These are phyloP conservation scores for Centruroides sculpturatus DNA, from an alignment of 1,140 invertebrate species.

Conservation along the genomic window DNA sequence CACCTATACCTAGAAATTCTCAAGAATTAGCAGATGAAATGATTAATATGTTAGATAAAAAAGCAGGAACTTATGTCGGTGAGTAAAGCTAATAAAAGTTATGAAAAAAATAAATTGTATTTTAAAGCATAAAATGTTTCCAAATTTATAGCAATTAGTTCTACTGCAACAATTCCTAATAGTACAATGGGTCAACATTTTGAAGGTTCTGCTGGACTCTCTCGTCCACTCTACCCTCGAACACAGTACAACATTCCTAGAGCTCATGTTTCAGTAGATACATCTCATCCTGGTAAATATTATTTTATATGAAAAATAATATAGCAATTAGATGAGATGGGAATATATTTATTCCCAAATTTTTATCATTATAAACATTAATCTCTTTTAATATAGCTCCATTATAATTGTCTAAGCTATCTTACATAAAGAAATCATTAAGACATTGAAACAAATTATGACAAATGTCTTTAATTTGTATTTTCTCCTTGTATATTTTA, in stretches of 20 bases:
- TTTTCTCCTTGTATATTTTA: background rate
- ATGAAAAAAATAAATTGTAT: background rate
- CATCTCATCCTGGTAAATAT: slow-evolving; percentile 25
- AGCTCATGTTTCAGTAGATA: slow-evolving; percentile 56
- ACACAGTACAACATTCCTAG: slow-evolving; percentile 59
- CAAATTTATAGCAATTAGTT: too few species aligned
- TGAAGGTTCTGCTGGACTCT: slow-evolving; percentile 13
- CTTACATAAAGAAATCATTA: too few species aligned
- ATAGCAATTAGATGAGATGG: too few species aligned
- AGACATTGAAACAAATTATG: too few species aligned
- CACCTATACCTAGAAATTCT: slow-evolving; percentile 28
- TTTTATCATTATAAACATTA: too few species aligned
- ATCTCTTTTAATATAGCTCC: too few species aligned
- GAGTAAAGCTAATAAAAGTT: background rate
- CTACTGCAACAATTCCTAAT: background rate
- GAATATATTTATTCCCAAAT: too few species aligned
- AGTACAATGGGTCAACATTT: background rate
- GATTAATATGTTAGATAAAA: slow-evolving; percentile 13
- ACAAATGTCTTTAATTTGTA: background rate
- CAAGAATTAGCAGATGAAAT: slow-evolving; percentile 33
- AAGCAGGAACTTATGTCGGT: slow-evolving; percentile 15
- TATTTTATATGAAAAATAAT: background rate
- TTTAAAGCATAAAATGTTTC: too few species aligned
- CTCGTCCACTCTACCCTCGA: slow-evolving; percentile 47
- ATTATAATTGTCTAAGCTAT: too few species aligned